Evolutionary conservation across 1,140 invertebrate species (phyloP).

Genomic region (Parasteatoda tepidariorum): DNA sequence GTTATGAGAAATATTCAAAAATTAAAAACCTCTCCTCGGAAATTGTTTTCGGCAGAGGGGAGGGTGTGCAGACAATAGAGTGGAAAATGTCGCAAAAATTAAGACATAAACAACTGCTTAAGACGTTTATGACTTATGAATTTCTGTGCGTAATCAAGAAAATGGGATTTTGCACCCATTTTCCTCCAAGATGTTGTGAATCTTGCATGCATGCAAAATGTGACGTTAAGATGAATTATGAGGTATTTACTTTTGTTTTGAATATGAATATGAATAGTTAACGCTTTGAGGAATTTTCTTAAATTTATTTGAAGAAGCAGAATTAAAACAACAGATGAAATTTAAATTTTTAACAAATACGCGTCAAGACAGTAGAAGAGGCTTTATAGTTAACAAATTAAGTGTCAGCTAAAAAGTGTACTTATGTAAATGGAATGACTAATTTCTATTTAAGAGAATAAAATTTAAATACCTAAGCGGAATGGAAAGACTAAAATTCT

Average conservation of each 20-base stretch:
- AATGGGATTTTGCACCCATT: slow-evolving; percentile 34
- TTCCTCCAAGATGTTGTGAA: not conserved
- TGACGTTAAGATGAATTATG: not conserved
- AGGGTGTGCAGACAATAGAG: slow-evolving; percentile 11
- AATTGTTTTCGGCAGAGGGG: slow-evolving; percentile 17
- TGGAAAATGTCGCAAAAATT: slow-evolving; percentile 35
- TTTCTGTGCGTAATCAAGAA: slow-evolving; percentile 21
- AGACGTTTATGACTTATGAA: slow-evolving; percentile 35
- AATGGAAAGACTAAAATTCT: too few relatives aligned
- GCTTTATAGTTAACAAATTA: too few relatives aligned
- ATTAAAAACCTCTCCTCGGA: slow-evolving; percentile 35
- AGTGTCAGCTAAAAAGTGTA: too few relatives aligned
- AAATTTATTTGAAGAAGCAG: too few relatives aligned
- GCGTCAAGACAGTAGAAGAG: too few relatives aligned
- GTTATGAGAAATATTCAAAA: slow-evolving; percentile 40
- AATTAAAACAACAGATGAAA: too few relatives aligned
- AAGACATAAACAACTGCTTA: slow-evolving; percentile 45
- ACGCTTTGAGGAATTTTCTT: too few relatives aligned
- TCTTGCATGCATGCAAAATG: not conserved
- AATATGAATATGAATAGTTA: too few relatives aligned
- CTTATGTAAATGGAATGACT: too few relatives aligned
- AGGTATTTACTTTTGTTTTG: not conserved
- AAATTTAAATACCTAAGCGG: too few relatives aligned
- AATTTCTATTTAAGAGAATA: too few relatives aligned
- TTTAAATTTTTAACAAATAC: too few relatives aligned